These are phyloP conservation scores for Otus scops DNA, from an alignment of 2,797 vertebrate species.

Conservation along the genomic window DNA sequence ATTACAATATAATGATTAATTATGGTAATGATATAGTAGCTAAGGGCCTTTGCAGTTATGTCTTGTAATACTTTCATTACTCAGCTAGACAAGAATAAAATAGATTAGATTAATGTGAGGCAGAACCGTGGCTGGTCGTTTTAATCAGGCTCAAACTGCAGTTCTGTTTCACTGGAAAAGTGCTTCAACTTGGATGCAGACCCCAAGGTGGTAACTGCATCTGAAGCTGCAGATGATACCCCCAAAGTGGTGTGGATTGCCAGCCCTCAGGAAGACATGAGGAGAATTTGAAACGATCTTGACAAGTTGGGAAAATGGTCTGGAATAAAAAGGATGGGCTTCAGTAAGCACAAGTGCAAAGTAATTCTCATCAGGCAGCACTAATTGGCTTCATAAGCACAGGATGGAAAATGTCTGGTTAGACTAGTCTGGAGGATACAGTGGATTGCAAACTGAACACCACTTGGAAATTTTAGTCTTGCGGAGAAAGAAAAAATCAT, in stretches of 20 bases:
- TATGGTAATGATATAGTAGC: background rate
- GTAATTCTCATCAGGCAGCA: background rate
- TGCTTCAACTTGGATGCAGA: background rate
- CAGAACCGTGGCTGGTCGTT: background rate
- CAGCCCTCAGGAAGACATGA: background rate
- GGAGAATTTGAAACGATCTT: background rate
- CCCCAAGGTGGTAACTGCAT: background rate
- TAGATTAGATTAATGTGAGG: background rate
- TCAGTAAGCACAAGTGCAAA: background rate
- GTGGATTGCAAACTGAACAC: fast-evolving
- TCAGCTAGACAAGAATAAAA: background rate
- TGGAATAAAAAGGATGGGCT: background rate
- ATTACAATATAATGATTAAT: slow-evolving; percentile 36
- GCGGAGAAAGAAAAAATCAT: background rate
- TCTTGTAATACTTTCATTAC: background rate
- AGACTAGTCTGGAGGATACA: background rate
- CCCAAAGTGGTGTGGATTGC: background rate
- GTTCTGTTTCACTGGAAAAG: background rate
- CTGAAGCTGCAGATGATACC: background rate
- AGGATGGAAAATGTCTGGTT: background rate
- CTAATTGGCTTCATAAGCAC: background rate
- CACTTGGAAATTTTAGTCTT: background rate
- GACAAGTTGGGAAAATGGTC: background rate
- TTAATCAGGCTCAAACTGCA: background rate
- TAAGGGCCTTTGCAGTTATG: background rate